Conservation (phyloP, 2,888 invertebrate genomes). For the Meteorus cinctellus region DNA sequence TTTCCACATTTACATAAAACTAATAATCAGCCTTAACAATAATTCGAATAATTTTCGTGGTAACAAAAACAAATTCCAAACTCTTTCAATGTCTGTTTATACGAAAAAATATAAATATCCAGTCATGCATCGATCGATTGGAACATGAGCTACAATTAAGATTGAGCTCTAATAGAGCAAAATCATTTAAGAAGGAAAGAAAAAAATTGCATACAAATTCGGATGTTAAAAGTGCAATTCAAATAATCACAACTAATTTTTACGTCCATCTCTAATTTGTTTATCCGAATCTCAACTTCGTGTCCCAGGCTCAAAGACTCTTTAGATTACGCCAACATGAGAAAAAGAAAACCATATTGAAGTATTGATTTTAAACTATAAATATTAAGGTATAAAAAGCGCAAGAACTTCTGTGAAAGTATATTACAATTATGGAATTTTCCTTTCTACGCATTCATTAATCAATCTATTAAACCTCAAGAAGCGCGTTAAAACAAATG, state of each 20-base stretch:
- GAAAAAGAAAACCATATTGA: conserved; percentile 47
- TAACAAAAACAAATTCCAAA: no score
- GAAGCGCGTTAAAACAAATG: conserved; percentile 44
- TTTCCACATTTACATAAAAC: not conserved
- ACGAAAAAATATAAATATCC: not conserved
- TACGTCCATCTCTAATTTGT: conserved; percentile 36
- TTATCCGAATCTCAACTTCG: conserved; percentile 45
- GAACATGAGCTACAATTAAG: not conserved
- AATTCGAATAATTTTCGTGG: no score
- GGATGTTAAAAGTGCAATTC: conserved; percentile 17
- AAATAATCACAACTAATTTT: conserved; percentile 27
- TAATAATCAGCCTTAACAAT: not conserved
- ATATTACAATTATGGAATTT: conserved; percentile 49
- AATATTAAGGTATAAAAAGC: conserved; percentile 53
- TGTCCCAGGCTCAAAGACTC: conserved; percentile 55
- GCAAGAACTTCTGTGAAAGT: conserved; percentile 61
- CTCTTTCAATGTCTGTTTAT: not conserved
- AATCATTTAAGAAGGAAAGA: not conserved
- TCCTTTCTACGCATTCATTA: conserved; percentile 29
- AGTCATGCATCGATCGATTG: not conserved
- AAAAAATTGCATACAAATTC: conserved; percentile 3
- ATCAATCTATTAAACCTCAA: conserved; percentile 31
- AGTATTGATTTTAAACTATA: conserved; percentile 53
- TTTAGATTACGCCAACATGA: conserved; percentile 52
- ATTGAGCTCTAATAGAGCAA: not conserved